Evolutionary conservation across 2,797 vertebrate species (phyloP).

Genomic region (Gouania willdenowi): DNA sequence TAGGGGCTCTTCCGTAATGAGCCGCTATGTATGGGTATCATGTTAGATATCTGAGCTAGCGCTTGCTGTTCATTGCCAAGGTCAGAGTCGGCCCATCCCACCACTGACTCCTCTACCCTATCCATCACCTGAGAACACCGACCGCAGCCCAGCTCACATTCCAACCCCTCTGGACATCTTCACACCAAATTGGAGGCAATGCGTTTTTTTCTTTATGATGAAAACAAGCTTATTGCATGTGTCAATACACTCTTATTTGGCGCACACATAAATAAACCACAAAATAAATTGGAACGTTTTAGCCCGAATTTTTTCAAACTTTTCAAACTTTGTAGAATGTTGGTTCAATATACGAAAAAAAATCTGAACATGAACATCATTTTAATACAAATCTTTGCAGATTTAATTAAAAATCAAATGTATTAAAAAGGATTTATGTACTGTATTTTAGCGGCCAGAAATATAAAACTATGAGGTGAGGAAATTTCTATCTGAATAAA

Average conservation of each 20-base stretch:
- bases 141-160: constrained; percentile 65
- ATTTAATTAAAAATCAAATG: too few species aligned
- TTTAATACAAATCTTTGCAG: too few species aligned
- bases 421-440: too few species aligned
- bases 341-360: too few species aligned
- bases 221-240: constrained; percentile 30
- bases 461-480: too few species aligned
- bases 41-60: constrained; percentile 79
- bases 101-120: constrained; percentile 55
- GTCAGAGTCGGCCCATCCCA: constrained; percentile 67
- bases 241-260: constrained; percentile 15
- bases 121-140: constrained; percentile 72
- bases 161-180: constrained; percentile 60
- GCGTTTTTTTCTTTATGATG: constrained; percentile 26
- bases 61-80: constrained; percentile 75
- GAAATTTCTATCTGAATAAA: too few species aligned
- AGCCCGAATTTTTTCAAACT: too few species aligned
- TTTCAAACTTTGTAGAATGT: too few species aligned
- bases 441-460: too few species aligned
- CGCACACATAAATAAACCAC: neutral
- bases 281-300: too few species aligned
- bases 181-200: constrained; percentile 48
- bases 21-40: constrained; percentile 76
- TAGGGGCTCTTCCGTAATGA: constrained; percentile 78
- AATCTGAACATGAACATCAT: too few species aligned